Percentiles rank a stretch among this genome's conserved stretches.
These are phyloP conservation scores for Eonycteris spelaea DNA, from an alignment of 2,113 vertebrate genomes.

Conservation along the genomic window DNA sequence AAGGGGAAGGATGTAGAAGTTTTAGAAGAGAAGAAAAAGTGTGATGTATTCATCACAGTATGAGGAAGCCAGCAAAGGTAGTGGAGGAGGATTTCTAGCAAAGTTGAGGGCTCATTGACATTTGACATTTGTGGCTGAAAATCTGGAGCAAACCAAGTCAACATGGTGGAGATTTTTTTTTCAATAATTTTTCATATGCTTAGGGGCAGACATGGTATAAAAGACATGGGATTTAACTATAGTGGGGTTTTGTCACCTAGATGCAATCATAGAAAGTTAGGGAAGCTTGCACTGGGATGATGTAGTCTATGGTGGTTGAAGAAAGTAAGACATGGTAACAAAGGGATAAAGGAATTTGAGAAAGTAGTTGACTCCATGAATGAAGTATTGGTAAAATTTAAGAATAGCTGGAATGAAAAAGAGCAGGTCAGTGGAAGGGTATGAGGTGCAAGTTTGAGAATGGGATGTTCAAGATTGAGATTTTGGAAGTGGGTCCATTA, in stretches of 20 bases:
- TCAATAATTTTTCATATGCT: background rate
- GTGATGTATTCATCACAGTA: background rate
- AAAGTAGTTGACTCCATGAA: background rate
- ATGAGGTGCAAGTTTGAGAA: background rate
- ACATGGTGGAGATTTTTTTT: background rate
- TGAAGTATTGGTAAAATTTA: background rate
- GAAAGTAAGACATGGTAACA: background rate
- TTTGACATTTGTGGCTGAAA: background rate
- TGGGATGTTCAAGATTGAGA: background rate
- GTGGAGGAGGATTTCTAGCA: background rate
- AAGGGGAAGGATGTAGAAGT: background rate
- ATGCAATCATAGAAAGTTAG: background rate
- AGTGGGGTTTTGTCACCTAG: background rate
- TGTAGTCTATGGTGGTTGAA: background rate
- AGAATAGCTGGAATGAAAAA: background rate
- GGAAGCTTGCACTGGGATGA: background rate
- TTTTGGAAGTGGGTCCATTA: background rate
- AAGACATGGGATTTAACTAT: background rate
- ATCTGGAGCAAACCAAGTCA: background rate
- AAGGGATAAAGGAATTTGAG: background rate
- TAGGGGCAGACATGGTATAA: background rate
- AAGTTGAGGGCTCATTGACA: background rate
- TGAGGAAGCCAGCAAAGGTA: background rate
- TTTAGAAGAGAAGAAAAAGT: background rate
- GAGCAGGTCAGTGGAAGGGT: background rate